These are phyloP conservation scores for Perca schrenkii DNA, from an alignment of 2,113 vertebrate genomes.

Conservation along the genomic window DNA sequence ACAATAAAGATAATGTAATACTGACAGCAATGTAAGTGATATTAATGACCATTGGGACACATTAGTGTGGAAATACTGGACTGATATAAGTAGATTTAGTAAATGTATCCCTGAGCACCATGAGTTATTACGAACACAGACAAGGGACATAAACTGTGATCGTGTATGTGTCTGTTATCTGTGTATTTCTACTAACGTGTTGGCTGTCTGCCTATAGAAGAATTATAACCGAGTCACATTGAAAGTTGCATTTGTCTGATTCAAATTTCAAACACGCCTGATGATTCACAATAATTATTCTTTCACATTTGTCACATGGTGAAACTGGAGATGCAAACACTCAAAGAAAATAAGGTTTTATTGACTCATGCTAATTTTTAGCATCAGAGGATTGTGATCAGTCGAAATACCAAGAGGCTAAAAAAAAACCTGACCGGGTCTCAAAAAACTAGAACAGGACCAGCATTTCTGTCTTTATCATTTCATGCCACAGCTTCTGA, in stretches of 20 bases:
- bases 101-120: conserved; percentile 6
- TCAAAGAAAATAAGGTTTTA: conserved; percentile 24
- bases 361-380: neutral
- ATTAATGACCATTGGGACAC: conserved; percentile 42
- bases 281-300: conserved; percentile 47
- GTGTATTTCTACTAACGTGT: neutral
- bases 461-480: neutral
- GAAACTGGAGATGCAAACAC: conserved; percentile 31
- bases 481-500: neutral
- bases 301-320: conserved; percentile 28
- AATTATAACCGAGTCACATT: conserved; percentile 11
- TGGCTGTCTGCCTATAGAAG: neutral
- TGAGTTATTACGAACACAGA: conserved; percentile 23
- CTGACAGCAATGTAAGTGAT: conserved; percentile 42
- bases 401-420: neutral
- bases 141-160: conserved; percentile 15
- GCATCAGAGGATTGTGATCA: conserved; percentile 10
- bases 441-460: conserved; percentile 1
- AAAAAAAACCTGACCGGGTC: conserved; percentile 3
- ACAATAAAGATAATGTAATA: conserved; percentile 48
- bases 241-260: conserved; percentile 45
- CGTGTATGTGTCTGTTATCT: conserved; percentile 16
- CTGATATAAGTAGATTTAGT: conserved; percentile 19
- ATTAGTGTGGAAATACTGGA: conserved; percentile 18
- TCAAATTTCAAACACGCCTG: conserved; percentile 39